Percentiles rank a stretch among this genome's conserved stretches.
phyloP scores from a whole-genome alignment of 1,140 invertebrate species.

The Dysdera silvatica region DNA sequence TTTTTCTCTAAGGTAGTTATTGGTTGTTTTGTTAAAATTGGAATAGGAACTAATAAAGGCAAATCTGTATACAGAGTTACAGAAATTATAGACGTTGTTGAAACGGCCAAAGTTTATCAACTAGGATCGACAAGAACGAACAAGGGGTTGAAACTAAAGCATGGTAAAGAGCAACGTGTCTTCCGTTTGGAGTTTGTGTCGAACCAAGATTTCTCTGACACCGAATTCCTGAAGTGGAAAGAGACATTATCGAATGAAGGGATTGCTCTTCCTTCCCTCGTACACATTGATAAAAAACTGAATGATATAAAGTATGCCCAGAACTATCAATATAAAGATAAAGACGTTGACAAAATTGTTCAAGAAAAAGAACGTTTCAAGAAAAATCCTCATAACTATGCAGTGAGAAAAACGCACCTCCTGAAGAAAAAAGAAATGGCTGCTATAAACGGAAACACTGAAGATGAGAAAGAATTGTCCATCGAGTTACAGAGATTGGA shows the following conservation, averaged over 20 bases:
- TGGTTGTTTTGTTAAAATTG: conserved; percentile 92
- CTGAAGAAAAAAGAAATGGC: conserved; percentile 78
- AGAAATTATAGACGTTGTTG: conserved; percentile 88
- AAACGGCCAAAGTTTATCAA: conserved; percentile 90
- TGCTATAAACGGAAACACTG: conserved; percentile 42
- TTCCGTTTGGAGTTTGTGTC: conserved; percentile 96
- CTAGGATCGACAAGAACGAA: conserved; percentile 86
- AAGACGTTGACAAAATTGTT: conserved; percentile 73
- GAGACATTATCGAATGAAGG: conserved; percentile 68
- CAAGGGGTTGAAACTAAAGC: conserved; percentile 63
- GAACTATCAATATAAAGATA: conserved; percentile 81
- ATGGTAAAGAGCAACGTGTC: conserved; percentile 82
- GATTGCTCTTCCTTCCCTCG: conserved; percentile 70
- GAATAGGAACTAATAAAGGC: conserved; percentile 85
- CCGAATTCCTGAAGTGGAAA: conserved; percentile 89
- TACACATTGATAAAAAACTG: conserved; percentile 74
- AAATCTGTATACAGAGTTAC: conserved; percentile 86
- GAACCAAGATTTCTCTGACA: conserved; percentile 88
- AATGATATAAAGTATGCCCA: conserved; percentile 81
- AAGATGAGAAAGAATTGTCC: conserved; percentile 35
- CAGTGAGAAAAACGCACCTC: conserved; percentile 88
- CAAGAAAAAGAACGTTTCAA: conserved; percentile 88
- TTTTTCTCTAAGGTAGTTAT: conserved; percentile 83
- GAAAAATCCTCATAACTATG: conserved; percentile 89
- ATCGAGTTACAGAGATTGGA: conserved; percentile 62